Evolutionary conservation across 1,140 invertebrate genomes (phyloP).

Genomic region (Drosophila busckii): DNA sequence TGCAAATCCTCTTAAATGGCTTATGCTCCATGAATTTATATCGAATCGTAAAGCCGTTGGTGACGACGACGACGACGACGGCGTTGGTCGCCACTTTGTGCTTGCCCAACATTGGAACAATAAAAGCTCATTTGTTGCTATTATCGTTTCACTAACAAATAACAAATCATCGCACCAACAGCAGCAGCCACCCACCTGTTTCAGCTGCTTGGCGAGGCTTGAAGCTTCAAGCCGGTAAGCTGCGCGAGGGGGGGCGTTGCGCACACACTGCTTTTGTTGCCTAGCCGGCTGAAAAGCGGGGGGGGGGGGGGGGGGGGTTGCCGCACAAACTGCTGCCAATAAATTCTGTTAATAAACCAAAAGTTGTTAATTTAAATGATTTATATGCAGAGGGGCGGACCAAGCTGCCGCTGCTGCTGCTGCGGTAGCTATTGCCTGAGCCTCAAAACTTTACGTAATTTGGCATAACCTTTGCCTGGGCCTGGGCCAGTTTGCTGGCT

Average conservation of each 20-base stretch:
- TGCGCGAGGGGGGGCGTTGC: background rate
- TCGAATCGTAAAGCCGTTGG: conserved; percentile 60
- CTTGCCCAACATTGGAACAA: conserved; percentile 58
- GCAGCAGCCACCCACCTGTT: conserved; percentile 26
- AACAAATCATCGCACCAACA: conserved; percentile 64
- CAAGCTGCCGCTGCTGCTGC: background rate
- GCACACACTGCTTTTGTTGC: too few species aligned
- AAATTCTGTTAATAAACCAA: conserved; percentile 79
- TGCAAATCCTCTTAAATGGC: conserved; percentile 68
- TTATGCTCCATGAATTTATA: conserved; percentile 76
- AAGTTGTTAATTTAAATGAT: conserved; percentile 79
- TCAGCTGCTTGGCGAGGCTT: background rate
- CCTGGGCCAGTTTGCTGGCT: conserved; percentile 29
- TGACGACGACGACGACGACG: conserved; percentile 18
- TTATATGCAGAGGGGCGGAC: conserved; percentile 49
- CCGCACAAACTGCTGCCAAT: conserved; percentile 73
- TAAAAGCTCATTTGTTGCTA: conserved; percentile 77
- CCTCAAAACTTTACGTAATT: conserved; percentile 75
- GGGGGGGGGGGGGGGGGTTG: conserved; percentile 10
- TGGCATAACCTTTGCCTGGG: conserved; percentile 54
- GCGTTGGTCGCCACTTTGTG: conserved; percentile 49
- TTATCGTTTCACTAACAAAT: conserved; percentile 76
- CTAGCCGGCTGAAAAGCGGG: background rate
- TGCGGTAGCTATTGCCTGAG: conserved; percentile 57
- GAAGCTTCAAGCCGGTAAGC: background rate